A percentile compares a stretch with the other conserved stretches of the same genome.
Conservation (phyloP, 2,113 vertebrate species). For the Hassar affinis region DNA sequence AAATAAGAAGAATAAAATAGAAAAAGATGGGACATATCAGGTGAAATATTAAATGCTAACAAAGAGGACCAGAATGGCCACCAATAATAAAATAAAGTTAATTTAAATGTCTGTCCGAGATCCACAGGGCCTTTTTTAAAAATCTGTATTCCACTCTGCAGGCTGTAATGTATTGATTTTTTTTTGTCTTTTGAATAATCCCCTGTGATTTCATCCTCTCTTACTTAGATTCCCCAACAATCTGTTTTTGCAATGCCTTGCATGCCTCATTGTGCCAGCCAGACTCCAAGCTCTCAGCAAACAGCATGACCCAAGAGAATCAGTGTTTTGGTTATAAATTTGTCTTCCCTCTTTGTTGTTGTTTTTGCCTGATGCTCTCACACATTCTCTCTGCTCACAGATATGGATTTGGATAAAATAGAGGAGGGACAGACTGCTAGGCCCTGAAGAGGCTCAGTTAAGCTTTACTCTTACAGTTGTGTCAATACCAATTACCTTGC, state of each 20-base stretch:
- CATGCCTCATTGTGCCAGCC: slow-evolving; percentile 31
- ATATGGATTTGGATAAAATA: slow-evolving; percentile 39
- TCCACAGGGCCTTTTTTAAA: slow-evolving; percentile 16
- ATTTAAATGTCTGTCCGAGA: slow-evolving; percentile 47
- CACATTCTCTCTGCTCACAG: slow-evolving; percentile 31
- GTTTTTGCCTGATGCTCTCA: not conserved
- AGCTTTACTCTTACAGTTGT: slow-evolving; percentile 62
- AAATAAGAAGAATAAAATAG: not conserved
- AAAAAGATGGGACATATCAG: slow-evolving; percentile 12
- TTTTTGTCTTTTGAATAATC: slow-evolving; percentile 47
- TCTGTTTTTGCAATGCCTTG: slow-evolving; percentile 51
- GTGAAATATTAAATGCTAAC: slow-evolving; percentile 22
- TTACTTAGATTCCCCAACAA: slow-evolving; percentile 47
- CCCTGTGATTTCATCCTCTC: slow-evolving; percentile 36
- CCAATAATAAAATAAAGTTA: slow-evolving; percentile 21
- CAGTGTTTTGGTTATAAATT: slow-evolving; percentile 42
- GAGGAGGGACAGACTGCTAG: slow-evolving; percentile 27
- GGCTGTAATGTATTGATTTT: slow-evolving; percentile 43
- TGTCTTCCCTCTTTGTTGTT: slow-evolving; percentile 41
- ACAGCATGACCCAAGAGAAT: slow-evolving; percentile 36
- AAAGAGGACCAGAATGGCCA: not conserved
- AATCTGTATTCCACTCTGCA: slow-evolving; percentile 27
- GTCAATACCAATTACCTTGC: slow-evolving; percentile 72
- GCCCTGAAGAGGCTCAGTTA: slow-evolving; percentile 53
- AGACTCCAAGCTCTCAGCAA: slow-evolving; percentile 22